These are phyloP conservation scores for Slavum lentiscoides DNA, from an alignment of 2,888 invertebrate genomes.

Conservation along the genomic window DNA sequence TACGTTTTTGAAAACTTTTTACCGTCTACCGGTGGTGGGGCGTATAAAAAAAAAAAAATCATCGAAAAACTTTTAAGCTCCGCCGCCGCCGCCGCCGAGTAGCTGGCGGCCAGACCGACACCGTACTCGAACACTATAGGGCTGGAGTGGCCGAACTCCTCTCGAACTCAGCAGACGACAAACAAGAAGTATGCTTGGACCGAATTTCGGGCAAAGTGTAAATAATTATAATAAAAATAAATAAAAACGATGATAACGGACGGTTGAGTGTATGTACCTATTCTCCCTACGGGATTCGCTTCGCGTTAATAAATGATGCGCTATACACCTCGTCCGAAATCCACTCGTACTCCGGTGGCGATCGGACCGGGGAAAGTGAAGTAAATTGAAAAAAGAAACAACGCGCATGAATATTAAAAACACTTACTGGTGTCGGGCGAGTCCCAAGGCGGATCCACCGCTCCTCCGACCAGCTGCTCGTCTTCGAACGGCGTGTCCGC, in stretches of 20 bases:
- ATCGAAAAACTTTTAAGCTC: too few species aligned
- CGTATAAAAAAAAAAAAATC: too few species aligned
- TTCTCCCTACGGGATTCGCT: neutral
- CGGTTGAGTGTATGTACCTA: neutral
- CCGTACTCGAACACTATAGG: too few species aligned
- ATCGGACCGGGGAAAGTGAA: neutral
- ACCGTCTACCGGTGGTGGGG: too few species aligned
- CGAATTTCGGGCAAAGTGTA: neutral
- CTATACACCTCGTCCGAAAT: neutral
- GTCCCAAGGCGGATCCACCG: slow-evolving; percentile 62
- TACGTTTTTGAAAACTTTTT: too few species aligned
- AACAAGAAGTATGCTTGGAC: too few species aligned
- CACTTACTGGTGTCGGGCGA: slow-evolving; percentile 66
- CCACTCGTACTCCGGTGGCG: neutral
- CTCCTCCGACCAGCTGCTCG: slow-evolving; percentile 60
- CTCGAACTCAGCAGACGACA: too few species aligned
- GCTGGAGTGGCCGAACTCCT: too few species aligned
- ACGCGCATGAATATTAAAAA: slow-evolving; percentile 51
- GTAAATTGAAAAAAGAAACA: slow-evolving; percentile 37
- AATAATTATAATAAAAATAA: neutral
- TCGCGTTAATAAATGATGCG: slow-evolving; percentile 43
- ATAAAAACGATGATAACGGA: slow-evolving; percentile 15
- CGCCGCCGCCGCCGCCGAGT: too few species aligned
- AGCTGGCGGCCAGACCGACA: too few species aligned
- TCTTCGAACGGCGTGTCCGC: slow-evolving; percentile 62